These are phyloP conservation scores for Platynereis dumerilii DNA, from an alignment of 2,888 invertebrate genomes.

Conservation along the genomic window DNA sequence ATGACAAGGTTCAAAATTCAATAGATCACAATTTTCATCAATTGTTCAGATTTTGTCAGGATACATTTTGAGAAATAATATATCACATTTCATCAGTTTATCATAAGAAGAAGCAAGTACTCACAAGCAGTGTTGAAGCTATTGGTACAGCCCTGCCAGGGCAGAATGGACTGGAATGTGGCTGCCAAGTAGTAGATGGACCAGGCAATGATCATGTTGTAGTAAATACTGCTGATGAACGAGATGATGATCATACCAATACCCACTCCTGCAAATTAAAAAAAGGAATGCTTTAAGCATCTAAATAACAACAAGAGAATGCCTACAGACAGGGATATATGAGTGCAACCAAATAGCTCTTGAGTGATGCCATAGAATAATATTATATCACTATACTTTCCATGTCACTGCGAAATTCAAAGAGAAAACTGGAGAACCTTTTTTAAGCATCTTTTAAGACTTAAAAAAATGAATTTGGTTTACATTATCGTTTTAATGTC, in stretches of 20 bases:
- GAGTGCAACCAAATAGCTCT: background rate
- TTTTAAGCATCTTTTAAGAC: no score
- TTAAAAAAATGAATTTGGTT: no score
- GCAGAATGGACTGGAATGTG: slow-evolving; percentile 71
- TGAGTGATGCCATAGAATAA: background rate
- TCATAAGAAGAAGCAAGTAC: no score
- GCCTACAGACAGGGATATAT: background rate
- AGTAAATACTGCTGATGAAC: slow-evolving; percentile 76
- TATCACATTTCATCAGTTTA: no score
- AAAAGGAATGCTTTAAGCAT: no score
- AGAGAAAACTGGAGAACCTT: no score
- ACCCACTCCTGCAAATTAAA: slow-evolving; percentile 48
- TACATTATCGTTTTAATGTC: no score
- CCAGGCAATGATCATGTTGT: slow-evolving; percentile 82
- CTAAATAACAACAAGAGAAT: background rate
- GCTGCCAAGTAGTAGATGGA: slow-evolving; percentile 77
- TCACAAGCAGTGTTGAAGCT: slow-evolving; percentile 39
- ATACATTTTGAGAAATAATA: no score
- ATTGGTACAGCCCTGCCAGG: slow-evolving; percentile 72
- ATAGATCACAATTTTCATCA: no score
- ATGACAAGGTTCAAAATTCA: no score
- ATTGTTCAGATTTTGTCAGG: no score
- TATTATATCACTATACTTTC: background rate
- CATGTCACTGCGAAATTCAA: no score
- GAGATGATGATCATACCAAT: slow-evolving; percentile 75